These are phyloP conservation scores for Gila robusta DNA, from an alignment of 2,797 vertebrate genomes.

Conservation along the genomic window DNA sequence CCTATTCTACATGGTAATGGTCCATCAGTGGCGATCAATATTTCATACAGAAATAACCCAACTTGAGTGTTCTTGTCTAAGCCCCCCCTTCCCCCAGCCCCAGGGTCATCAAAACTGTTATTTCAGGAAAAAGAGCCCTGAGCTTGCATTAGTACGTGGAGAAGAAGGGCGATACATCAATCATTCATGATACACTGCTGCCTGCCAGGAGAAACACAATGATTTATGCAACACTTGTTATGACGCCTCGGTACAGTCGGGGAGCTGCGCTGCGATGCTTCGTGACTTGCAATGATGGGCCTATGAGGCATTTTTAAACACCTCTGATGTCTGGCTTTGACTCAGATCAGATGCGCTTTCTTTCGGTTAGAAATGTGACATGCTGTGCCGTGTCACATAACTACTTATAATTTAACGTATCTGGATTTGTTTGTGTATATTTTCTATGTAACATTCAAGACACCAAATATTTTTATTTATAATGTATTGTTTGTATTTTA, in stretches of 20 bases:
- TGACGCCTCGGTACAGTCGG: slow-evolving; percentile 56
- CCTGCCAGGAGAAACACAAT: slow-evolving; percentile 62
- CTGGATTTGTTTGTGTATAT: background rate
- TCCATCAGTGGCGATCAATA: slow-evolving; percentile 65
- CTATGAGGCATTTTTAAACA: slow-evolving; percentile 62
- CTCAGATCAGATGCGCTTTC: slow-evolving; percentile 27
- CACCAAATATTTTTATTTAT: background rate
- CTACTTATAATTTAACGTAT: background rate
- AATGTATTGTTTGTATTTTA: background rate
- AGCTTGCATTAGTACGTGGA: slow-evolving; percentile 44
- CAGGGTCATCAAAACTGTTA: slow-evolving; percentile 59
- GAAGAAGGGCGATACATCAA: slow-evolving; percentile 58
- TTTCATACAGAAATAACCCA: slow-evolving; percentile 65
- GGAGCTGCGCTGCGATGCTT: slow-evolving; percentile 27
- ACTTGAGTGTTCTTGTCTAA: slow-evolving; percentile 54
- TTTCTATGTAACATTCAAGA: background rate
- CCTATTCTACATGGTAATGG: slow-evolving; percentile 58
- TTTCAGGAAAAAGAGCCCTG: slow-evolving; percentile 60
- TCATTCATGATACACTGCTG: slow-evolving; percentile 65
- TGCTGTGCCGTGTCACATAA: background rate
- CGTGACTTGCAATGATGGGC: slow-evolving; percentile 51
- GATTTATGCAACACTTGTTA: slow-evolving; percentile 69
- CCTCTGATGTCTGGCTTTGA: slow-evolving; percentile 47
- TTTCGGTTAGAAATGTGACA: background rate
- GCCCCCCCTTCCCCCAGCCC: slow-evolving; percentile 5